phyloP scores from a whole-genome alignment of 2,797 vertebrate species.

The Benthosema pterotum region DNA sequence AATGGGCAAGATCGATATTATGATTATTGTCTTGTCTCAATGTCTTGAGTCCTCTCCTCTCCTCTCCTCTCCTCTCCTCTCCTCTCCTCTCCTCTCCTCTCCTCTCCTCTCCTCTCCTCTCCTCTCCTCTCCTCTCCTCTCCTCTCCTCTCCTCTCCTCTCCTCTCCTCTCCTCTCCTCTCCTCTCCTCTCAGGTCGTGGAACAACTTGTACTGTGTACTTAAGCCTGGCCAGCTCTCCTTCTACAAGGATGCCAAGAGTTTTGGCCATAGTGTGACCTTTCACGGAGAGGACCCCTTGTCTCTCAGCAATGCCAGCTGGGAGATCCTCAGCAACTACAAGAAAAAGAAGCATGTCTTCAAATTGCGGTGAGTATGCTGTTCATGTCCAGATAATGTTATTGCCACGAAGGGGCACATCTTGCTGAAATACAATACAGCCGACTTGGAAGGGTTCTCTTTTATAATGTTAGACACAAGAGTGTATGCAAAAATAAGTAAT shows the following conservation, averaged over 20 bases:
- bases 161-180: not conserved
- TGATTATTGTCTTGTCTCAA: not conserved
- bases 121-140: not conserved
- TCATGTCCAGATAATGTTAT: not conserved
- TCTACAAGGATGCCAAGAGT: conserved; percentile 92
- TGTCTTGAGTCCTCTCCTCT: not conserved
- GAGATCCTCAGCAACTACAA: conserved; percentile 91
- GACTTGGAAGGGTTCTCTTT: too few species aligned
- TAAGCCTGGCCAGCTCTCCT: conserved; percentile 86
- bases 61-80: too few species aligned
- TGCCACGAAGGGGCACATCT: not conserved
- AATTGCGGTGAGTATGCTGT: conserved; percentile 83
- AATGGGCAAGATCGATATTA: conserved; percentile 13
- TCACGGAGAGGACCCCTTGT: conserved; percentile 90
- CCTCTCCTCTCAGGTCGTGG: conserved; percentile 87
- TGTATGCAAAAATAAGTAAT: too few species aligned
- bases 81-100: not conserved
- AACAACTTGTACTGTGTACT: conserved; percentile 93
- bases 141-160: not conserved
- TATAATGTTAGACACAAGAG: too few species aligned
- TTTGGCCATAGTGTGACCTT: conserved; percentile 84
- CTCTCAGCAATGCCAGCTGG: conserved; percentile 83
- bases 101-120: not conserved
- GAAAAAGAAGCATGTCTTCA: conserved; percentile 95
- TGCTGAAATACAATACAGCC: not conserved